Evolutionary conservation across 1,140 invertebrate species (phyloP).

Genomic region (Caenorhabditis elegans): DNA sequence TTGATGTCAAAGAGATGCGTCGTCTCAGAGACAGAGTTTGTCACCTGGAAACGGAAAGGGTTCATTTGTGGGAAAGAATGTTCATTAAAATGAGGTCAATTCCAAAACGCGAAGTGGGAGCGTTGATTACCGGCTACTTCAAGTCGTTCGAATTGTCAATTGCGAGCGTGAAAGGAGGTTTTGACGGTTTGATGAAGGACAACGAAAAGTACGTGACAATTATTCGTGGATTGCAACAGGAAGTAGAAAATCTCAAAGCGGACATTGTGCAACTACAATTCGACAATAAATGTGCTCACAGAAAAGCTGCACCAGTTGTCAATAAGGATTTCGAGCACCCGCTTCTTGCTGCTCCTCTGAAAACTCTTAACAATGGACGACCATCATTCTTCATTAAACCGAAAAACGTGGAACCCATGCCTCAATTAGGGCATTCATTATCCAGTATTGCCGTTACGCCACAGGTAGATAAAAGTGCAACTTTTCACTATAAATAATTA

Average conservation of each 20-base stretch:
- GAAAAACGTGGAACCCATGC: not conserved
- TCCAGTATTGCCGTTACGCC: not conserved
- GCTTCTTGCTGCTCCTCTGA: not conserved
- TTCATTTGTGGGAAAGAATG: not conserved
- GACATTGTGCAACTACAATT: not conserved
- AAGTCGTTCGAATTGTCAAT: not conserved
- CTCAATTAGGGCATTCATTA: not conserved
- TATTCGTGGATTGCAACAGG: not conserved
- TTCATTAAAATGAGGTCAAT: not conserved
- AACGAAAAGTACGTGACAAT: not conserved
- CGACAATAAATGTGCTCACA: not conserved
- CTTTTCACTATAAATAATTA: too few species aligned
- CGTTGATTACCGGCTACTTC: not conserved
- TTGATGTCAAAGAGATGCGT: not conserved
- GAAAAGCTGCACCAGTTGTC: not conserved
- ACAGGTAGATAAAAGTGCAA: not conserved
- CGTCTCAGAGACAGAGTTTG: not conserved
- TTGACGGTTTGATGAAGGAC: not conserved
- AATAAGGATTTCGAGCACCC: not conserved
- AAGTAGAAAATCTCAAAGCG: not conserved
- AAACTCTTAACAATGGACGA: not conserved
- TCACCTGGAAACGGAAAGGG: not conserved
- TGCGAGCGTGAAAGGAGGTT: not conserved
- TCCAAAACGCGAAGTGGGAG: not conserved
- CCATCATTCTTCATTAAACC: not conserved